Base-by-base conservation (phyloP, 2,888 invertebrate genomes). In the Aelia acuminata region DNA sequence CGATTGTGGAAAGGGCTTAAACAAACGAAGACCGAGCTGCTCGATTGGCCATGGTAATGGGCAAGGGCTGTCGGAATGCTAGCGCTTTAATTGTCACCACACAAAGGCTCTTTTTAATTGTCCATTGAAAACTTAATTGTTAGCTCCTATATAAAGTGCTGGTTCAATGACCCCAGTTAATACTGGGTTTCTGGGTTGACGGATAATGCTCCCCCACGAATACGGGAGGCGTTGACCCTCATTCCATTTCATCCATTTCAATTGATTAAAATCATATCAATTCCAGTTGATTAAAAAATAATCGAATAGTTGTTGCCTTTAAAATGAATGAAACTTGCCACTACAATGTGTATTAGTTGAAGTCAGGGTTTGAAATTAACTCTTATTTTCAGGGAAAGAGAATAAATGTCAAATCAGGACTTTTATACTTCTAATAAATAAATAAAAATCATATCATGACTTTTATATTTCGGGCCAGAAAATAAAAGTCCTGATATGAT, bases 161-260 rank as follows among this genome's bases (percentile, higher is more conserved):
- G 75, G 75, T 75, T 75, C 75, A 75, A 75, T 39, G 39, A 35
- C 39, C 35, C 39, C 8, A 75, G 35, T 39, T 75, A 22, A 39
- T 39, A 75, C 39, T 75, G 10, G 75, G 75, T 75, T 39, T 75
- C 15, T 75, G 75, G 75, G 75, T n/a, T 75, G 75, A 75, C 75
- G 26, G 39, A 75, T 35, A 75, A 39, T 75, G 18, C 39, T 39
- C 11, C 35, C 20, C 15, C 26, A 15, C 20, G 18, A 75, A 39
- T 39, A 22, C 22, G 35, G 1, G 75, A 39, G 39, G 35, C 75
- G 39, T 35, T 75, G 35, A 75, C 39, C 39, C 22, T 20, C 35
- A 26, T 70, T 7, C 20, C 1, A 15, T 70, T 70, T 35, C 26
- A 53, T 26, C 26, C n/a, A 26, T 3, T 57, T 26, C 10, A 13